These are phyloP conservation scores for Drosophila pectinifera DNA, from an alignment of 1,140 invertebrate species.

Conservation along the genomic window DNA sequence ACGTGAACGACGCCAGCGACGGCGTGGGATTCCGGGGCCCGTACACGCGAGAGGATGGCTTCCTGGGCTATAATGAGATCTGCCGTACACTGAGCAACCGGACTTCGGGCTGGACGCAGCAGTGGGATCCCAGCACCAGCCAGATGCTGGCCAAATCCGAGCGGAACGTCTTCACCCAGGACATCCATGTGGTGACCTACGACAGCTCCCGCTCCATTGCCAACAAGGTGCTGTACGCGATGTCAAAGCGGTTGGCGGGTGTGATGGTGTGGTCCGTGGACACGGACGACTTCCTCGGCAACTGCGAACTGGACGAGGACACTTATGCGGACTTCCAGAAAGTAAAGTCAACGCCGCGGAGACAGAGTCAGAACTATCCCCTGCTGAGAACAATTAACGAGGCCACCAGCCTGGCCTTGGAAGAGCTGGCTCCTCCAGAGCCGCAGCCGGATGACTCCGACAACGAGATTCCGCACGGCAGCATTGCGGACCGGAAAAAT, in stretches of 20 bases:
- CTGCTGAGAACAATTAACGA: conserved; percentile 88
- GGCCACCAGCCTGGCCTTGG: conserved; percentile 86
- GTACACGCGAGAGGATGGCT: conserved; percentile 92
- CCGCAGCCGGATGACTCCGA: conserved; percentile 80
- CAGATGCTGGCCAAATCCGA: conserved; percentile 86
- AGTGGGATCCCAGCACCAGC: conserved; percentile 87
- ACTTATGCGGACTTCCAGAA: conserved; percentile 85
- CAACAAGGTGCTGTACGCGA: conserved; percentile 88
- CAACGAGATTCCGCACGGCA: conserved; percentile 72
- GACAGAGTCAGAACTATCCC: conserved; percentile 86
- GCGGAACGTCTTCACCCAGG: conserved; percentile 81
- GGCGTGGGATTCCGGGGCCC: conserved; percentile 89
- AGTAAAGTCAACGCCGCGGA: conserved; percentile 73
- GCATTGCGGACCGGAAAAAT: conserved; percentile 62
- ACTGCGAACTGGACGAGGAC: conserved; percentile 86
- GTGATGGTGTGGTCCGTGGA: conserved; percentile 94
- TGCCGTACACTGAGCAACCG: conserved; percentile 85
- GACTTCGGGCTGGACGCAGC: conserved; percentile 85
- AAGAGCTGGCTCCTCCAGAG: conserved; percentile 85
- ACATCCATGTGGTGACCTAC: conserved; percentile 86
- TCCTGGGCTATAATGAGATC: conserved; percentile 94
- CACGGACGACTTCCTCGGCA: conserved; percentile 91
- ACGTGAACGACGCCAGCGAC: conserved; percentile 85
- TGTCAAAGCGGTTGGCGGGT: conserved; percentile 89
- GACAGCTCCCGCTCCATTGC: conserved; percentile 87